Conservation (phyloP, 2,113 vertebrate genomes). For the Diadophis punctatus region DNA sequence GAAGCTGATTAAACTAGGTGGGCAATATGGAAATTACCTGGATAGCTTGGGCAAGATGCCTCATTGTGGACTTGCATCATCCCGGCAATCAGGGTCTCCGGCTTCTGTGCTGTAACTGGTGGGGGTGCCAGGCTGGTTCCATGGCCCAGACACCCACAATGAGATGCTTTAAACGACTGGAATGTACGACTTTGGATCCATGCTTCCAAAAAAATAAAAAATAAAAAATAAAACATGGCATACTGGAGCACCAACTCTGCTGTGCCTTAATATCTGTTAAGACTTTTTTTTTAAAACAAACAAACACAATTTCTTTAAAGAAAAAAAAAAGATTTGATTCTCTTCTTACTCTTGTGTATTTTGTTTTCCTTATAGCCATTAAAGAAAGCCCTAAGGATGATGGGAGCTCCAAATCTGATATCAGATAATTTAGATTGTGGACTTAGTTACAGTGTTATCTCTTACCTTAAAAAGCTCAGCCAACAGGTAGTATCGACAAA, state of each 20-base stretch:
- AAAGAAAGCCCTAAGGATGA: conserved; percentile 87
- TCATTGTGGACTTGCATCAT: conserved; percentile 69
- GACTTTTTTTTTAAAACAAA: conserved; percentile 54
- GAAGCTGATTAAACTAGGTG: conserved; percentile 24
- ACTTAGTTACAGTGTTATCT: conserved; percentile 86
- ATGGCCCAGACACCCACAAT: conserved; percentile 34
- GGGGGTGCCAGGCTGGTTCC: conserved; percentile 41
- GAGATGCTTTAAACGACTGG: conserved; percentile 48
- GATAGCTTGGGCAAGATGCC: conserved; percentile 67
- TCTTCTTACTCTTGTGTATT: conserved; percentile 79
- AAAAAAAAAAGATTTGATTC: conserved; percentile 57
- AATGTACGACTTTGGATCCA: conserved; percentile 55
- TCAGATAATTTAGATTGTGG: conserved; percentile 86
- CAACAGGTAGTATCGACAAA: conserved; percentile 85
- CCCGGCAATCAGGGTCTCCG: conserved; percentile 64
- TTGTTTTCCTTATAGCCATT: conserved; percentile 83
- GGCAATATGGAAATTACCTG: neutral
- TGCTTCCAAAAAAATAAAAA: conserved; percentile 58
- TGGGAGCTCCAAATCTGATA: conserved; percentile 85
- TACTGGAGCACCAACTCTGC: conserved; percentile 66
- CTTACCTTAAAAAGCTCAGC: conserved; percentile 88
- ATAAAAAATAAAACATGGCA: conserved; percentile 58
- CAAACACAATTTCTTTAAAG: neutral
- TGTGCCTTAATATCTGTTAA: conserved; percentile 72
- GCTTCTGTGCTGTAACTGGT: conserved; percentile 52